A percentile compares a stretch with the other conserved stretches of the same genome.
Conservation (phyloP, 2,113 vertebrate genomes). For the Aramus guarauna region DNA sequence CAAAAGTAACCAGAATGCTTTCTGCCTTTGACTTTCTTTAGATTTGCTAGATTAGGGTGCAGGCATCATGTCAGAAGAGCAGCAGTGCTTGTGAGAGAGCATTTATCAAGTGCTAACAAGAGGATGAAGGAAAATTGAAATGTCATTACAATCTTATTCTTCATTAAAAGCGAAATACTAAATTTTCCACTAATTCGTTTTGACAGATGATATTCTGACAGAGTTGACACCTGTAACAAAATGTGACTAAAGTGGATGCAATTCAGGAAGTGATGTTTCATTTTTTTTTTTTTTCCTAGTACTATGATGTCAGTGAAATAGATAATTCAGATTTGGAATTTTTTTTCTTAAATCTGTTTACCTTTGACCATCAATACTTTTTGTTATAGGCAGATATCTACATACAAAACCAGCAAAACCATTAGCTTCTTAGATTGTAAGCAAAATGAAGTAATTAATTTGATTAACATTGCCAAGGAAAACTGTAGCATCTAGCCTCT, state of each 20-base stretch:
- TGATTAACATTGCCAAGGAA: background rate
- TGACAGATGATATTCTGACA: slow-evolving; percentile 37
- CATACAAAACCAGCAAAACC: background rate
- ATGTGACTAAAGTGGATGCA: slow-evolving; percentile 9
- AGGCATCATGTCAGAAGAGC: background rate
- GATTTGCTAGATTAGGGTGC: background rate
- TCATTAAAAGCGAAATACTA: slow-evolving; percentile 9
- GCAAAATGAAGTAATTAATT: background rate
- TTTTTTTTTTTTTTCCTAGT: background rate
- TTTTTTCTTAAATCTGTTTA: background rate
- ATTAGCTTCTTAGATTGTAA: background rate
- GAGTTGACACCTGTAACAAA: slow-evolving; percentile 26
- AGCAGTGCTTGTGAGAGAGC: background rate
- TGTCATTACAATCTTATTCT: background rate
- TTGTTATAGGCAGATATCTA: background rate
- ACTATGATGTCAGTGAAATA: background rate
- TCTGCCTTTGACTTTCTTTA: background rate
- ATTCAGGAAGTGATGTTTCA: slow-evolving; percentile 18
- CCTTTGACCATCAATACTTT: background rate
- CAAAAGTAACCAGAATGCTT: background rate
- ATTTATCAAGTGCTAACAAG: slow-evolving; percentile 46
- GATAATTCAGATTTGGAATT: background rate
- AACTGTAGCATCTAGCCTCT: background rate
- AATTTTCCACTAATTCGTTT: slow-evolving; percentile 32
- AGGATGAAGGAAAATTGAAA: slow-evolving; percentile 24